Evolutionary conservation across 2,888 invertebrate genomes (phyloP), one percentile per base, ranked within the genome.

Genomic region (Schizotus pectinicornis): DNA sequence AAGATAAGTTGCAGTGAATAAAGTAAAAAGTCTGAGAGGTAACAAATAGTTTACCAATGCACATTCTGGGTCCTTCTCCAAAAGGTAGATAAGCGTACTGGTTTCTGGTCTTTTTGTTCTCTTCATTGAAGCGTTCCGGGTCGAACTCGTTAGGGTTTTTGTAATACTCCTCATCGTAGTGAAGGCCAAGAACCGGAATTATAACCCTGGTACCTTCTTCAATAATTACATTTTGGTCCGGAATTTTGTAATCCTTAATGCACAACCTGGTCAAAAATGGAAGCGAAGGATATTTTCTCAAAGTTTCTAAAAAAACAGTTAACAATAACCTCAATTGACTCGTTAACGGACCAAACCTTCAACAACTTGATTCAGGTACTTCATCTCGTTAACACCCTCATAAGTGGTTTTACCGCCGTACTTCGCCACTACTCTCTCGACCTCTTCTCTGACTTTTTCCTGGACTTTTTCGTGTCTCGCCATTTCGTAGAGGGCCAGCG

Each of bases 31-130:
- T 34, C 34, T 7, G 7, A n/a, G n/a, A 34, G n/a, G 34, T 34
- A 34, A 34, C 7, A 38, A 9, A 7, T 38, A 9, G 9, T 52
- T 47, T 22, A 69, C 71, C 71, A 34, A 71, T 70, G 36, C 71
- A 71, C 60, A 67, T 69, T 37, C 70, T 64, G 1, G 70, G 71
- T 9, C 71, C 70, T 42, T 67, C 69, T 7, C 71, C 71, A 46
- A 71, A 71, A 0, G 71, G 70, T 13, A 71, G 35, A 43, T 70
- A 64, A 5, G 57, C 51, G 33, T 56, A 64, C 1, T 52, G 53
- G 33, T 64, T 60, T 13, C 63, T 53, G 7, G 47, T 45, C 1
- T 47, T 14, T 32, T 56, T 63, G 34, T 67, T 65, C 34, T 68
- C 67, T n/a, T 56, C 46, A 42, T 35, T 63, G 55, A 72, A 72